Percentiles rank a stretch among this genome's conserved stretches.
Evolutionary conservation across 2,888 invertebrate species (phyloP).

Genomic region (Kuschelorhynchus macadamiae): DNA sequence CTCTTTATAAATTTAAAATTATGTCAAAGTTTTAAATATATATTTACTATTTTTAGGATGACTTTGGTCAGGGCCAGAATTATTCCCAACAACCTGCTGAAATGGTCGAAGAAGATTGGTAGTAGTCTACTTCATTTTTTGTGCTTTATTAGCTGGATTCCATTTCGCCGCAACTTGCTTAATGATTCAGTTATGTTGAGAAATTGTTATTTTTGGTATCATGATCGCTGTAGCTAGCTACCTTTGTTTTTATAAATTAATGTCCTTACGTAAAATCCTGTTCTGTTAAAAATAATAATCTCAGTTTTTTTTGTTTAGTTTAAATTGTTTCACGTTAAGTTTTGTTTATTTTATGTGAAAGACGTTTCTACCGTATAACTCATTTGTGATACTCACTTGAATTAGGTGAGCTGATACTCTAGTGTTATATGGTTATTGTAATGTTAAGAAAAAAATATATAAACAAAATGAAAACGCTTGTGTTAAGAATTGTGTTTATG

Average conservation of each 20-base stretch:
- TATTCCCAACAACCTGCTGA: conserved; percentile 60
- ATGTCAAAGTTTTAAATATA: too few relatives aligned
- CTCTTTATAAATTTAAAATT: too few relatives aligned
- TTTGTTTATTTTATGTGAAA: conserved; percentile 19
- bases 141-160: not conserved
- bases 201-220: not conserved
- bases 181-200: not conserved
- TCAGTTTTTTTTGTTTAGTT: conserved; percentile 6
- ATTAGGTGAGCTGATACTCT: conserved; percentile 21
- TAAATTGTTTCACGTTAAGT: conserved; percentile 19
- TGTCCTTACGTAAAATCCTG: too few relatives aligned
- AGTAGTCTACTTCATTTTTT: conserved; percentile 48
- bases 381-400: conserved; percentile 42
- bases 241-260: not conserved
- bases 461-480: conserved; percentile 8
- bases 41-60: conserved; percentile 54
- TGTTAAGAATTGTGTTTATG: conserved; percentile 10
- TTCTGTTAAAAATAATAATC: too few relatives aligned
- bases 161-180: not conserved
- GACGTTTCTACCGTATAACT: conserved; percentile 27
- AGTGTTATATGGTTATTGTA: conserved; percentile 23
- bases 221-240: not conserved
- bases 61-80: conserved; percentile 59
- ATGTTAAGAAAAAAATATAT: not conserved
- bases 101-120: conserved; percentile 74